Base-by-base conservation (phyloP, 1,140 invertebrate genomes). In the Leguminivora glycinivorella region DNA sequence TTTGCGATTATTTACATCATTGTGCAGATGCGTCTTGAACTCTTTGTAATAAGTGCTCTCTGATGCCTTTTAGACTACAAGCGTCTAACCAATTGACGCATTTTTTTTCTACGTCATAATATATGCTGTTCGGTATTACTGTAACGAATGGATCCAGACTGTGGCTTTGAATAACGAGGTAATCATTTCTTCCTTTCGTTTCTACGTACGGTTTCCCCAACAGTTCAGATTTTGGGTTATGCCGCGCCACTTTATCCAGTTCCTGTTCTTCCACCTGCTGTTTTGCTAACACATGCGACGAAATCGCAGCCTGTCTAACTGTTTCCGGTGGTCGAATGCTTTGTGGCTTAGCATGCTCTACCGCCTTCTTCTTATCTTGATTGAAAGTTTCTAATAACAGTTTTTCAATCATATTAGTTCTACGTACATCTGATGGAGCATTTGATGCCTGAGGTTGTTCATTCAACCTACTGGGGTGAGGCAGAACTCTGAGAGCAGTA, bases 81-180 rank as follows among this genome's bases (percentile, higher is more conserved):
- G 40, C 58, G 26, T 70, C 69, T 17, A 58, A n/a, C 73, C 73
- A 74, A 25, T 74, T 74, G 0, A 43, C 82, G 34, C 88, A 90
- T 58, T 79, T 80, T 56, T 88, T 90, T 71, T 90, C 87, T 10
- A 81, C 74, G 52, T 82, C 80, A 14, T 89, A 88, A 52, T 85
- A 88, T 12, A 90, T 88, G 60, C 76, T 77, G 60, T 90, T 90
- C 0, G 88, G 88, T 10, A 89, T 71, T 14, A 70, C 60, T 22
- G 69, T 70, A 12, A 66, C 69, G 25, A 56, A 70, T 2, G 66
- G 19, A 38, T 67, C 31, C 26, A 40, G 1, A n/a, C 4, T 31
- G 0, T 67, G 10, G 26, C 29, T 29, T 63, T 63, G n/a, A 26
- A 63, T 34, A 9, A 63, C 58, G 7, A 63, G 58, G 12, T 17